Evolutionary conservation across 2,113 vertebrate genomes (phyloP), one percentile per base, ranked within the genome.

Genomic region (Albula glossodonta): DNA sequence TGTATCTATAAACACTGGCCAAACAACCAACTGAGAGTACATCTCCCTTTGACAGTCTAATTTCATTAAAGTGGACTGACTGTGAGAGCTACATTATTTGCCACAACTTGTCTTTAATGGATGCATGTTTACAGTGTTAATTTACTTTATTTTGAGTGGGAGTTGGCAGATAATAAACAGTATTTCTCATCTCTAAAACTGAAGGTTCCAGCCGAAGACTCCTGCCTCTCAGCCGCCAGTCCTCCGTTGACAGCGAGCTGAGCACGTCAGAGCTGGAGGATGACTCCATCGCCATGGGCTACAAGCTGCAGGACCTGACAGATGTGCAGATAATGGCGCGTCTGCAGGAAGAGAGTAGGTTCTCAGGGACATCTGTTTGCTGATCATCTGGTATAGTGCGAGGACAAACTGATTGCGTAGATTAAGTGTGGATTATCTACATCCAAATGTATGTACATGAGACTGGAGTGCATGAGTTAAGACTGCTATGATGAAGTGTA

Each of bases 291-390:
- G 87, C 95, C 87, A 96, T 97, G 94, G 97, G 96, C n/a, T 99
- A 97, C 91, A 99, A 98, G 88, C 93, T 99, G 80, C 97, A 98
- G 86, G 98, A 99, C 90, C 96, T 99, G 83, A 98, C 96, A 0
- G 98, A 99, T 48, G 98, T 99, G 87, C 98, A 99, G 93, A 98
- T 99, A 70, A 98, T 99, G 97, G 98, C 98, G 85, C 96, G 98
- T 56, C 95, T 99, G 77, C 98, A 99, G 90, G 98, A 99, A 92
- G 98, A 99, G 93, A 99, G 98, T 99, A 95, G 86, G 97, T 94
- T 70, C 11, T 15, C 51, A 49, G 2, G 8, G 15, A 50, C 49
- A 19, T 66, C 5, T 66, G 11, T 13, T 11, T 60, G 57, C 12
- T 10, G 57, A 15, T 15, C 57, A 60, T 22, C 19, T 19, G 60